These are phyloP conservation scores for Drosophila trapezifrons DNA, from an alignment of 1,140 invertebrate genomes.

Conservation along the genomic window DNA sequence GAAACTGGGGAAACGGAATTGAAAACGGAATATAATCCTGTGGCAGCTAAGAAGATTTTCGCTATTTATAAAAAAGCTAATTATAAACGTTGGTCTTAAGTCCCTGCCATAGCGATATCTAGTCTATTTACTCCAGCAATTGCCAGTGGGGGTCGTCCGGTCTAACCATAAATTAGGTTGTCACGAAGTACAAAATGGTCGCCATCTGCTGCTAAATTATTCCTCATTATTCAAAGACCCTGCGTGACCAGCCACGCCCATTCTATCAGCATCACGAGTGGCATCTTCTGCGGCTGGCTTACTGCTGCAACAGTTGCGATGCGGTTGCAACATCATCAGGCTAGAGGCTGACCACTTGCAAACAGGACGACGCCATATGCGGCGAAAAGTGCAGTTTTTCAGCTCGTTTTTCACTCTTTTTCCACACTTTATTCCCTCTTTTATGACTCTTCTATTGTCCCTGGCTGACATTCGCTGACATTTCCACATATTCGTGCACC, in stretches of 20 bases:
- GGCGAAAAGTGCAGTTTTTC: constrained; percentile 32
- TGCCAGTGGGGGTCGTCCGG: constrained; percentile 13
- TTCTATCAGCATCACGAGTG: not conserved
- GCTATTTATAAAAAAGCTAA: constrained; percentile 22
- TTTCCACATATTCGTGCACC: constrained; percentile 43
- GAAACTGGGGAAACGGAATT: not conserved
- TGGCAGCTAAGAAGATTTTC: constrained; percentile 8
- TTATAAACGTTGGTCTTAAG: constrained; percentile 19
- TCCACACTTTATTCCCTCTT: not conserved
- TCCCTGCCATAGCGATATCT: not conserved
- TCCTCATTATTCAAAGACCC: constrained; percentile 38
- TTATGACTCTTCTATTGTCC: constrained; percentile 50
- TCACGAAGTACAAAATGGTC: constrained; percentile 12
- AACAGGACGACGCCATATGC: constrained; percentile 27
- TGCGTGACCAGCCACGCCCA: constrained; percentile 39
- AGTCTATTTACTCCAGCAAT: not conserved
- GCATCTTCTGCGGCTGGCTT: constrained; percentile 4
- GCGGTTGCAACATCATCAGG: constrained; percentile 27
- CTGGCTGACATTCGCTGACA: constrained; percentile 52
- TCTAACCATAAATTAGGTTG: constrained; percentile 27
- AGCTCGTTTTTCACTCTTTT: constrained; percentile 7
- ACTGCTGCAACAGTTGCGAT: constrained; percentile 57
- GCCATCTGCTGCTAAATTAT: constrained; percentile 40
- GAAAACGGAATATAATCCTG: constrained; percentile 20
- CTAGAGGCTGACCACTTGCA: not conserved